Evolutionary conservation across 53 echinoderm and acorn worm genomes (phyloP).

Genomic region (Echinarachnius parma): DNA sequence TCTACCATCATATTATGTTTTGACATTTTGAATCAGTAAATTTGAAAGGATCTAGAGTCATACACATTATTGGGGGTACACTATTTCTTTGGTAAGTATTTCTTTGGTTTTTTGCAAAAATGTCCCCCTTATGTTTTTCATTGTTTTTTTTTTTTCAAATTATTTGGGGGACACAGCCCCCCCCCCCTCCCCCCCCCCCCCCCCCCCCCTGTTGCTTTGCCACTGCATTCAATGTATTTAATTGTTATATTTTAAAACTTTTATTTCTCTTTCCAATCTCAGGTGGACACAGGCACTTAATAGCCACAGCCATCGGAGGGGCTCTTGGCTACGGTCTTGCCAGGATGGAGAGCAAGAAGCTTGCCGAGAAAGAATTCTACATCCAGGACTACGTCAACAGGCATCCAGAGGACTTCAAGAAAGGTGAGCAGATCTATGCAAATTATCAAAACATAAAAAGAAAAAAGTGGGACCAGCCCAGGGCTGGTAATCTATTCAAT

Average conservation of each 20-base stretch:
- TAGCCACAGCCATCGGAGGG: slow-evolving; percentile 46
- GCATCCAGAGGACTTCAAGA: slow-evolving; percentile 61
- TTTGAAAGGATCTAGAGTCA: no score
- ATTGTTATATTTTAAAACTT: not conserved
- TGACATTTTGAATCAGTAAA: no score
- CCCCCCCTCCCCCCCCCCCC: not conserved
- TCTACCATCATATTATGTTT: no score
- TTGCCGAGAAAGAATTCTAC: slow-evolving; percentile 60
- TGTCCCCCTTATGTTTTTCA: not conserved
- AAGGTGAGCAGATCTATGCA: slow-evolving; percentile 39
- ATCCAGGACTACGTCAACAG: slow-evolving; percentile 68
- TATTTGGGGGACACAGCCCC: no score
- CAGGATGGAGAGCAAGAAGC: slow-evolving; percentile 37
- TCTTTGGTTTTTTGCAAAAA: no score
- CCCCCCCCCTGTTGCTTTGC: not conserved
- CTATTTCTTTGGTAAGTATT: no score
- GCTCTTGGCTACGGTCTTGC: slow-evolving; percentile 53
- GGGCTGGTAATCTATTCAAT: no score
- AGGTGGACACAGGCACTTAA: slow-evolving; percentile 68
- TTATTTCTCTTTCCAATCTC: not conserved
- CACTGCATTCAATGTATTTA: not conserved
- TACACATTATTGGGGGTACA: no score
- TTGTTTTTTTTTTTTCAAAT: not conserved
- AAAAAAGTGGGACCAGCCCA: no score
- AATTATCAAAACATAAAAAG: no score